These are phyloP conservation scores for Amphibalanus amphitrite DNA, from an alignment of 1,140 invertebrate genomes.

Conservation along the genomic window DNA sequence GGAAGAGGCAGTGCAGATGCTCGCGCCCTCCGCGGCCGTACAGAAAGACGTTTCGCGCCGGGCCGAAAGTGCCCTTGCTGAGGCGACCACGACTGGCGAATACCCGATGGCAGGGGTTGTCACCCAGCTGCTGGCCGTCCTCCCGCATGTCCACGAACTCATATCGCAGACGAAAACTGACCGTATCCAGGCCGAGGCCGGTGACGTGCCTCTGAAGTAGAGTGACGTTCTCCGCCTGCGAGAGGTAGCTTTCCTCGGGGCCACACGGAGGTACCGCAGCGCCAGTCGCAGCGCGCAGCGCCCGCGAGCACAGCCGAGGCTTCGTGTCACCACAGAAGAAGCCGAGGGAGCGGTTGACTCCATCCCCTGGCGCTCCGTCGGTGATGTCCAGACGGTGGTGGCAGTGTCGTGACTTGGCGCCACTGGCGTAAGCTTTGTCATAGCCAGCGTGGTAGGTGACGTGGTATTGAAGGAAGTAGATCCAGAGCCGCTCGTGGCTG, in stretches of 20 bases:
- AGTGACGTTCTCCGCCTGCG: constrained; percentile 46
- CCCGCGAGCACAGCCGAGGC: constrained; percentile 38
- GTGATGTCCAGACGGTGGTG: neutral
- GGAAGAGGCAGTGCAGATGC: constrained; percentile 52
- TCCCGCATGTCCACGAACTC: constrained; percentile 66
- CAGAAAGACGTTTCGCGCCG: constrained; percentile 59
- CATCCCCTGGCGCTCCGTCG: neutral
- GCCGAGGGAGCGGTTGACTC: constrained; percentile 30
- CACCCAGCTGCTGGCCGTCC: constrained; percentile 38
- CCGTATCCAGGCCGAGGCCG: constrained; percentile 57
- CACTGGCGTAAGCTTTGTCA: neutral
- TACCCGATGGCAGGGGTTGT: constrained; percentile 15
- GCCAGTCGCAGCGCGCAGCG: constrained; percentile 35
- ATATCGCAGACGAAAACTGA: constrained; percentile 55
- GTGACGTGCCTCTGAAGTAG: constrained; percentile 55
- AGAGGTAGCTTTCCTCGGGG: constrained; percentile 56
- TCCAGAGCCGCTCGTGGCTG: constrained; percentile 18
- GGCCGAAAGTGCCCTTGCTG: constrained; percentile 34
- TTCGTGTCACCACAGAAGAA: constrained; percentile 57
- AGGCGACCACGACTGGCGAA: constrained; percentile 16
- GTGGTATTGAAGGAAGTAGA: constrained; percentile 19
- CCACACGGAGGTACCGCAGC: constrained; percentile 55
- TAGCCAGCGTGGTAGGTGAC: constrained; percentile 14
- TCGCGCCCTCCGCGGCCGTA: constrained; percentile 57
- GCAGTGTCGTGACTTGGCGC: neutral